Evolutionary conservation across 1,140 invertebrate species (phyloP).

Genomic region (Zaprionus capensis): DNA sequence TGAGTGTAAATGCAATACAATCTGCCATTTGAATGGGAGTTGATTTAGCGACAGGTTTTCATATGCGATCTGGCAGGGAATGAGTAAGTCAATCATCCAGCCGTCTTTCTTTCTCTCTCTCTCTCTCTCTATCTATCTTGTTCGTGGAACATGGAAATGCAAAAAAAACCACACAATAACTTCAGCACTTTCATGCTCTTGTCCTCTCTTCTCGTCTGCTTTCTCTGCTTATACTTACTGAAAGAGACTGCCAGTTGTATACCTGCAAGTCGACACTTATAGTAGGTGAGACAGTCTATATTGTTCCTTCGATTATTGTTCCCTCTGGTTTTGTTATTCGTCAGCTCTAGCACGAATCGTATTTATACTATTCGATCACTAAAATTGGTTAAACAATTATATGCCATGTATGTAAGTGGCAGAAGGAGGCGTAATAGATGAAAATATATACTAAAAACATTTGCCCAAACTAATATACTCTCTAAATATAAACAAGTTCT

Average conservation of each 20-base stretch:
- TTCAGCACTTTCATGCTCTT: conserved; percentile 59
- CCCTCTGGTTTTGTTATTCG: background rate
- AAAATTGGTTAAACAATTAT: too few relatives aligned
- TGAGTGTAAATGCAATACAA: conserved; percentile 35
- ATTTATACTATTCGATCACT: conserved; percentile 6
- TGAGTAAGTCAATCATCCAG: conserved; percentile 59
- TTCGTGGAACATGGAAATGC: conserved; percentile 25
- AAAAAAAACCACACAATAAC: conserved; percentile 11
- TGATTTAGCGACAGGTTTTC: conserved; percentile 33
- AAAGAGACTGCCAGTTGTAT: conserved; percentile 4
- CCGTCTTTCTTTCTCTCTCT: background rate
- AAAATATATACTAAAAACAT: too few relatives aligned
- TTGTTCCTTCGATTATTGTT: background rate
- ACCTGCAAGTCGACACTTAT: conserved; percentile 16
- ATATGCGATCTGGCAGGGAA: conserved; percentile 27
- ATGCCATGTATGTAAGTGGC: too few relatives aligned
- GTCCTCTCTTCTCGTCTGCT: background rate
- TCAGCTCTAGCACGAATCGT: conserved; percentile 26
- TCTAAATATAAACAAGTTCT: too few relatives aligned
- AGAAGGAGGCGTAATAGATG: too few relatives aligned
- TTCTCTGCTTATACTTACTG: background rate
- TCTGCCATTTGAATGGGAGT: conserved; percentile 30
- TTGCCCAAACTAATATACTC: too few relatives aligned
- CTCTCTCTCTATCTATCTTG: background rate
- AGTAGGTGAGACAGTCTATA: background rate